These are phyloP conservation scores for Chloroceryle amazona DNA, from an alignment of 2,797 vertebrate species.

Conservation along the genomic window DNA sequence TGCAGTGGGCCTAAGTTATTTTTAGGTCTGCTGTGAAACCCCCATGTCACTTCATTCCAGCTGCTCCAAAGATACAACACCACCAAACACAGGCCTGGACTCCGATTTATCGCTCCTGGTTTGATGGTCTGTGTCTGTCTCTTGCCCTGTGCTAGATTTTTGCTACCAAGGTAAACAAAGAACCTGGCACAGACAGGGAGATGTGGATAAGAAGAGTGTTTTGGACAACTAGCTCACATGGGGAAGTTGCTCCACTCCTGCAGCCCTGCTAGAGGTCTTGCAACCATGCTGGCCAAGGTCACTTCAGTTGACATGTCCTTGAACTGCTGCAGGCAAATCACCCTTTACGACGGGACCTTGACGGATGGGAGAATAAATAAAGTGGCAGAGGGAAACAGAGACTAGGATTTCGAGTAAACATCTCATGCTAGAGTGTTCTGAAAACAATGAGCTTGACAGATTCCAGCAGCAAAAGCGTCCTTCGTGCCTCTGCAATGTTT, in stretches of 20 bases:
- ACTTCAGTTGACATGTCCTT: neutral
- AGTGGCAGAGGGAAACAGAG: neutral
- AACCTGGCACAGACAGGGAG: neutral
- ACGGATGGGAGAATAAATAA: slow-evolving; percentile 18
- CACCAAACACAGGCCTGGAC: neutral
- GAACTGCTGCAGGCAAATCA: neutral
- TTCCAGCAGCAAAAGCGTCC: neutral
- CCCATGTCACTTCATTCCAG: neutral
- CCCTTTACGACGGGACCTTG: neutral
- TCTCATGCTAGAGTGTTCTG: neutral
- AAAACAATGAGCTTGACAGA: slow-evolving; percentile 15
- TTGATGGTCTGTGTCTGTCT: neutral
- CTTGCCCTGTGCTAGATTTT: neutral
- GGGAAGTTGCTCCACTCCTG: neutral
- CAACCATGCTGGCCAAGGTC: neutral
- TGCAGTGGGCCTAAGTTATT: neutral
- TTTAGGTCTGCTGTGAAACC: slow-evolving; percentile 46
- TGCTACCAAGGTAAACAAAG: neutral
- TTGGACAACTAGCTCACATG: neutral
- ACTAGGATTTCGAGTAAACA: slow-evolving; percentile 30
- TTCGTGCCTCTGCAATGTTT: neutral
- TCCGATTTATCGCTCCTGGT: neutral
- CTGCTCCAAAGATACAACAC: neutral
- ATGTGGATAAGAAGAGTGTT: neutral
- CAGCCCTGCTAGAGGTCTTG: neutral